Evolutionary conservation across 1,140 invertebrate species (phyloP).

Genomic region (Tachypleus tridentatus): DNA sequence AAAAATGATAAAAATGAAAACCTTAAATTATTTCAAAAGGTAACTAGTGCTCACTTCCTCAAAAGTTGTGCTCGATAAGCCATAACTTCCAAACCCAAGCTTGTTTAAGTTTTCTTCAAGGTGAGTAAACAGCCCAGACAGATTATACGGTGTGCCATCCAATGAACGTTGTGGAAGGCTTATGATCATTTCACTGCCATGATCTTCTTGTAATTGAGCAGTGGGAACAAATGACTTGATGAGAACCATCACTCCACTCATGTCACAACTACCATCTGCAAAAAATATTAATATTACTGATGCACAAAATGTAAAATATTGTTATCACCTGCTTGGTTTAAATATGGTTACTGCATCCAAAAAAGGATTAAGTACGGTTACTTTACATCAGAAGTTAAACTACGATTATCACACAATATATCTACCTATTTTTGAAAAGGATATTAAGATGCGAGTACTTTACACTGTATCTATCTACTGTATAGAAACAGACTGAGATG

Average conservation of each 20-base stretch:
- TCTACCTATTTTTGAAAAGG: no score
- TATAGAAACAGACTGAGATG: no score
- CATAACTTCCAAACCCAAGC: slow-evolving; percentile 39
- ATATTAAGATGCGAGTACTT: no score
- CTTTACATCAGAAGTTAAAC: no score
- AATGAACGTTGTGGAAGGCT: slow-evolving; percentile 31
- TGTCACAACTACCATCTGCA: slow-evolving; percentile 7
- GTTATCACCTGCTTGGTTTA: no score
- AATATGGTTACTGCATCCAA: no score
- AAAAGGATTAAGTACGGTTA: no score
- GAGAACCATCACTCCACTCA: slow-evolving; percentile 29
- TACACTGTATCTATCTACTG: no score
- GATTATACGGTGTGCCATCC: slow-evolving; percentile 25
- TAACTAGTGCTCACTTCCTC: slow-evolving; percentile 35
- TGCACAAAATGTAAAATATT: no score
- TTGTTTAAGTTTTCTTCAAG: slow-evolving; percentile 34
- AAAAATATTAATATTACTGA: neutral
- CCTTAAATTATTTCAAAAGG: no score
- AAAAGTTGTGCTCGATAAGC: slow-evolving; percentile 42
- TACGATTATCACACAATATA: no score
- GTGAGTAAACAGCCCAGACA: slow-evolving; percentile 35
- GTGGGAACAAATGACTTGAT: slow-evolving; percentile 33
- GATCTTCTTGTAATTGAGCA: slow-evolving; percentile 33
- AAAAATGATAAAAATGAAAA: no score
- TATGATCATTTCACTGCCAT: slow-evolving; percentile 34